These are phyloP conservation scores for Drosophila acutilabella DNA, from an alignment of 2,888 invertebrate species.

Conservation along the genomic window DNA sequence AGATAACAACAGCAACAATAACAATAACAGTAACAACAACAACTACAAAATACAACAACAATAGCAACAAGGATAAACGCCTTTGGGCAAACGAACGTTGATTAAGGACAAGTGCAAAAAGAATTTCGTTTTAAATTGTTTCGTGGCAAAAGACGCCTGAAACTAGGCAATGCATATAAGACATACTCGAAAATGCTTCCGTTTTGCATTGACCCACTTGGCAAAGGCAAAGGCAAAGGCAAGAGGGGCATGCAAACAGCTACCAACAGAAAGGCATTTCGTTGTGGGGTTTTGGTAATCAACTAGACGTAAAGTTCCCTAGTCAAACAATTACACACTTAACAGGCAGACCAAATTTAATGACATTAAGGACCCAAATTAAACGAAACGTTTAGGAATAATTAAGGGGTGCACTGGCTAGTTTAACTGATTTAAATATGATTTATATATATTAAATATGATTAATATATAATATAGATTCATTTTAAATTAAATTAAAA, in stretches of 20 bases:
- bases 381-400: neutral
- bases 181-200: conserved; percentile 57
- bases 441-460: too few species aligned
- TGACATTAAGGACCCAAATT: too few species aligned
- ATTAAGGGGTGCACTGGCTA: neutral
- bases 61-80: conserved; percentile 49
- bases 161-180: conserved; percentile 50
- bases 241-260: neutral
- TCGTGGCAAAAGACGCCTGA: conserved; percentile 36
- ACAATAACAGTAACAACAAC: neutral
- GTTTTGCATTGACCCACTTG: conserved; percentile 61
- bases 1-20: neutral
- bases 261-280: neutral
- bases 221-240: conserved; percentile 17
- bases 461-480: too few species aligned
- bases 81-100: conserved; percentile 53
- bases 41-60: conserved; percentile 3
- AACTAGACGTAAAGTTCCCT: too few species aligned
- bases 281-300: neutral
- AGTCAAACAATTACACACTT: neutral
- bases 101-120: conserved; percentile 72
- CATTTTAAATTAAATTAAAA: too few species aligned
- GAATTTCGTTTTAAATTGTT: conserved; percentile 62
- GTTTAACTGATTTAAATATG: too few species aligned
- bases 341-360: too few species aligned